A percentile compares a stretch with the other conserved stretches of the same genome.
These are phyloP conservation scores for Poecilia latipinna DNA, from an alignment of 2,113 vertebrate species.

Conservation along the genomic window DNA sequence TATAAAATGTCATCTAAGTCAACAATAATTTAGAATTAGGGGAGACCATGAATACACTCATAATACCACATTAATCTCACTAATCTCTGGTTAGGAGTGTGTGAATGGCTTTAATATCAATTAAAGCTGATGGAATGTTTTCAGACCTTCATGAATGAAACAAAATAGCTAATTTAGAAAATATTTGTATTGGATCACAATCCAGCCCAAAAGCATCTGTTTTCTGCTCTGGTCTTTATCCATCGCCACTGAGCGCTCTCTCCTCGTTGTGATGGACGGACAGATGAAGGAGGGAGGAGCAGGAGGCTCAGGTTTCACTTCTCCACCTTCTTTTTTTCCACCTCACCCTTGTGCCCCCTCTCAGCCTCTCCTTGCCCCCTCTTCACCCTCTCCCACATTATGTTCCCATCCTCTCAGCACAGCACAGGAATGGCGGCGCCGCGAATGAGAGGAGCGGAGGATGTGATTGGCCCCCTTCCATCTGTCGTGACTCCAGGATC, in stretches of 20 bases:
- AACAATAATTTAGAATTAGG: background rate
- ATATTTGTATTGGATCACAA: background rate
- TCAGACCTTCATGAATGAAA: background rate
- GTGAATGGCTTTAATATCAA: background rate
- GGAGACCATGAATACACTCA: background rate
- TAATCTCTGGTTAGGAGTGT: background rate
- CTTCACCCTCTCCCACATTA: conserved; percentile 75
- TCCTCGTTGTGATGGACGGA: conserved; percentile 57
- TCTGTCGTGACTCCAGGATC: conserved; percentile 81
- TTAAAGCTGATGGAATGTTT: background rate
- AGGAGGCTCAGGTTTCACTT: conserved; percentile 75
- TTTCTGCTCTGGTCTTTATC: conserved; percentile 1
- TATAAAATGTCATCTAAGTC: background rate
- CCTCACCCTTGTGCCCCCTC: conserved; percentile 37
- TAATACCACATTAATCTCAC: background rate
- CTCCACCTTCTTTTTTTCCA: conserved; percentile 40
- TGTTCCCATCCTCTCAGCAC: conserved; percentile 70
- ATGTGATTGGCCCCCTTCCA: conserved; percentile 79
- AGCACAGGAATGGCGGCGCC: conserved; percentile 76
- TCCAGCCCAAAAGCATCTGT: background rate
- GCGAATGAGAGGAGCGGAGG: conserved; percentile 56
- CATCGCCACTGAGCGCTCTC: conserved; percentile 21
- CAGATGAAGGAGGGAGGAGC: conserved; percentile 47
- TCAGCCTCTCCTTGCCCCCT: conserved; percentile 47
- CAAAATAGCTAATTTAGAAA: background rate